Percentiles rank a stretch among this genome's conserved stretches.
phyloP scores from a whole-genome alignment of 2,113 vertebrate genomes.

The Lagopus leucura region DNA sequence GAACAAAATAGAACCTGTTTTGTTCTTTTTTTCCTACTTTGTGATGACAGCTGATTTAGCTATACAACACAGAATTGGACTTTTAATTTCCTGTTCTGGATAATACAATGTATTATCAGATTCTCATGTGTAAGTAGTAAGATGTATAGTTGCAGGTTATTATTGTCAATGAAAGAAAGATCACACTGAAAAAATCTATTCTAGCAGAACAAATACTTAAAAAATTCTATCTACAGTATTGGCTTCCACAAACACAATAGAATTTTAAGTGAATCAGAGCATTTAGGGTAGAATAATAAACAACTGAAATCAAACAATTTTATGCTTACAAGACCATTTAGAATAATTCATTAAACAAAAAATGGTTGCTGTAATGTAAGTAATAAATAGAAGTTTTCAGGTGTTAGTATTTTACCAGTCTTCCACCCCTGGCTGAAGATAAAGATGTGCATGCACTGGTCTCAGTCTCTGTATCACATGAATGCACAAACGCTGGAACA shows the following conservation, averaged over 20 bases:
- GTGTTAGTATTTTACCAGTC: slow-evolving; percentile 84
- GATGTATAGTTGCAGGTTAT: neutral
- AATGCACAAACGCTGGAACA: slow-evolving; percentile 98
- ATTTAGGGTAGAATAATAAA: neutral
- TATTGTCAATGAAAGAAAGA: neutral
- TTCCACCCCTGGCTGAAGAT: slow-evolving; percentile 97
- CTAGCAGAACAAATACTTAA: neutral
- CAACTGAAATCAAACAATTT: neutral
- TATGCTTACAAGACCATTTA: neutral
- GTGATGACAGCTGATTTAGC: neutral
- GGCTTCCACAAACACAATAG: neutral
- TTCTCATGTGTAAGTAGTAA: neutral
- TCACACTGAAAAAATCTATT: neutral
- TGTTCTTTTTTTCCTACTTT: neutral
- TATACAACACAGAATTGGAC: neutral
- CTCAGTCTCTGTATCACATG: slow-evolving; percentile 97
- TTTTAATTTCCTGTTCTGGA: neutral
- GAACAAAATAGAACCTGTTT: neutral
- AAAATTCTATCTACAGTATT: neutral
- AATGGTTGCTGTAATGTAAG: neutral
- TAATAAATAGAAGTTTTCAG: neutral
- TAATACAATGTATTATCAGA: neutral
- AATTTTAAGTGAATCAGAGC: neutral
- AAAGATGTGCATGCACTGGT: slow-evolving; percentile 96
- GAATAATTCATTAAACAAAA: neutral